phyloP scores from a whole-genome alignment of 2,797 vertebrate species.

The Xenops minutus region DNA sequence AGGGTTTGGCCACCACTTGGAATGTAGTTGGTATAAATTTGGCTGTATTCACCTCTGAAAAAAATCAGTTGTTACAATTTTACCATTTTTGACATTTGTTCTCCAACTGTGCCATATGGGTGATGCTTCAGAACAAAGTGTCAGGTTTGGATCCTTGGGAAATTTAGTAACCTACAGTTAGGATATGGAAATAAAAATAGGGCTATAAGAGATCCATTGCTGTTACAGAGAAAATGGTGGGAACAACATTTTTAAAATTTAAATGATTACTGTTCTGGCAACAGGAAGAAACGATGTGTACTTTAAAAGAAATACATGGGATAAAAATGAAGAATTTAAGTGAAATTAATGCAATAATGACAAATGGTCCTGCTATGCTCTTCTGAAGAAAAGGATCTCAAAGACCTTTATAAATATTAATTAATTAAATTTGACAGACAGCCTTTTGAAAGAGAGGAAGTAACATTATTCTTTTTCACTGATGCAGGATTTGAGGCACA shows the following conservation, averaged over 20 bases:
- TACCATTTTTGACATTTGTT: background rate
- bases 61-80: background rate
- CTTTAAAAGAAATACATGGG: slow-evolving; percentile 20
- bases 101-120: background rate
- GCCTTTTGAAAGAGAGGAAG: slow-evolving; percentile 36
- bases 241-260: background rate
- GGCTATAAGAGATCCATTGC: background rate
- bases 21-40: background rate
- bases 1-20: background rate
- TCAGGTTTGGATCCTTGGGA: background rate
- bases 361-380: slow-evolving; percentile 2
- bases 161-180: background rate
- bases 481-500: background rate
- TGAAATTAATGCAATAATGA: slow-evolving; percentile 43
- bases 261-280: background rate
- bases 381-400: slow-evolving; percentile 20
- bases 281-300: slow-evolving; percentile 36
- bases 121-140: background rate
- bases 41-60: background rate
- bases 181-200: background rate
- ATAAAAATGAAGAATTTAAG: slow-evolving; percentile 51
- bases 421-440: slow-evolving; percentile 60
- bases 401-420: slow-evolving; percentile 47
- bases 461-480: slow-evolving; percentile 52
- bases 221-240: background rate